Evolutionary conservation across 2,888 invertebrate genomes (phyloP).

Genomic region (Pollenia amentaria): DNA sequence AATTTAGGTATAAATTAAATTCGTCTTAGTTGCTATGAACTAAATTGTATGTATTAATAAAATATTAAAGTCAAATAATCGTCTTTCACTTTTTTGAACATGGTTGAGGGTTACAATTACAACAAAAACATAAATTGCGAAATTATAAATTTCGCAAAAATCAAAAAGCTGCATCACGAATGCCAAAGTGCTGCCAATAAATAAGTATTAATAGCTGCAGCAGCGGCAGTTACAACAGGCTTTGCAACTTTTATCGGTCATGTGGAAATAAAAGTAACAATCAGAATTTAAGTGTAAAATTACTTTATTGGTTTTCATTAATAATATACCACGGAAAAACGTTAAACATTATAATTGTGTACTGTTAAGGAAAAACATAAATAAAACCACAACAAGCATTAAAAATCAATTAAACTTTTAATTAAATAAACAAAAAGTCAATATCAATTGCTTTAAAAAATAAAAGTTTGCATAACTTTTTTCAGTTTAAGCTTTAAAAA

Average conservation of each 20-base stretch:
- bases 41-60: too few relatives aligned
- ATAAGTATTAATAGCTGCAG: not conserved
- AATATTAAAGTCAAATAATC: not conserved
- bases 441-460: conserved; percentile 64
- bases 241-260: conserved; percentile 29
- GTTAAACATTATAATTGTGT: conserved; percentile 18
- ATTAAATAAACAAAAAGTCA: conserved; percentile 65
- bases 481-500: not conserved
- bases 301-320: not conserved
- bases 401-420: conserved; percentile 47
- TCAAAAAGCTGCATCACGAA: not conserved
- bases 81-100: conserved; percentile 34
- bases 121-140: conserved; percentile 13
- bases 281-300: not conserved
- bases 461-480: conserved; percentile 52
- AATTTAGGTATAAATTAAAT: too few relatives aligned
- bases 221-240: not conserved
- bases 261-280: conserved; percentile 40
- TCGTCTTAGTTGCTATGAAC: too few relatives aligned
- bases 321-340: conserved; percentile 11
- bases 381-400: conserved; percentile 15
- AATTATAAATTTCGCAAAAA: conserved; percentile 31
- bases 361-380: conserved; percentile 26
- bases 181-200: not conserved
- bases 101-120: not conserved